Conservation (phyloP, 2,797 vertebrate species). For the Knipowitschia caucasica region DNA sequence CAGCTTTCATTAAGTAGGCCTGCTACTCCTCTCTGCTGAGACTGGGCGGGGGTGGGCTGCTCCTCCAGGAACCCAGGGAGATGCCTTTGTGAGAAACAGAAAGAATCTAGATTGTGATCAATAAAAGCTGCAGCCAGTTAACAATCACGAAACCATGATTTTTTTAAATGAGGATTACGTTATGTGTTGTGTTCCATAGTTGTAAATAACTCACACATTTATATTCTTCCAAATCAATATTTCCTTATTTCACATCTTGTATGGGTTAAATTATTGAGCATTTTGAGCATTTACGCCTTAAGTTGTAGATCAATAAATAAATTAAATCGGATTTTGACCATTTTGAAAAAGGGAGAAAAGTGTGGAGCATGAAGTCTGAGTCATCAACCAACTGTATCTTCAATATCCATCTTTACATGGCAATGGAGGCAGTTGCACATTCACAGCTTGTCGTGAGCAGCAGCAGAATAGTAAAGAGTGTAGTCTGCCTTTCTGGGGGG, state of each 20-base stretch:
- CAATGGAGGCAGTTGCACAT: not conserved
- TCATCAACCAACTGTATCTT: not conserved
- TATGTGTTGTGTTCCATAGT: not conserved
- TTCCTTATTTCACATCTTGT: not conserved
- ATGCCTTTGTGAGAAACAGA: conserved; percentile 26
- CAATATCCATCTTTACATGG: not conserved
- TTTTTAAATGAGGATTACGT: not conserved
- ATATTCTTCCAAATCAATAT: not conserved
- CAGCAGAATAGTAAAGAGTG: not conserved
- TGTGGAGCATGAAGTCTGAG: no score
- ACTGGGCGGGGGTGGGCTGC: conserved; percentile 18
- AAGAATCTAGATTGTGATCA: conserved; percentile 18
- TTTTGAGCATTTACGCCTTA: no score
- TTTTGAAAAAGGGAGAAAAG: no score
- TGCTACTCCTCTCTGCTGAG: conserved; percentile 45
- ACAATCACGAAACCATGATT: not conserved
- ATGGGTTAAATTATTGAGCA: not conserved
- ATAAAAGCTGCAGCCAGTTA: conserved; percentile 6
- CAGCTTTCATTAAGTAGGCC: conserved; percentile 57
- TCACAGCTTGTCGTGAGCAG: not conserved
- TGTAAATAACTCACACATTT: not conserved
- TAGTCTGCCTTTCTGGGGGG: conserved; percentile 10
- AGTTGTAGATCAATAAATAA: no score
- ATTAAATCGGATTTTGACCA: no score
- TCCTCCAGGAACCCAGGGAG: conserved; percentile 21